Evolutionary conservation across 1,140 invertebrate genomes (phyloP).

Genomic region (Formica exsecta): DNA sequence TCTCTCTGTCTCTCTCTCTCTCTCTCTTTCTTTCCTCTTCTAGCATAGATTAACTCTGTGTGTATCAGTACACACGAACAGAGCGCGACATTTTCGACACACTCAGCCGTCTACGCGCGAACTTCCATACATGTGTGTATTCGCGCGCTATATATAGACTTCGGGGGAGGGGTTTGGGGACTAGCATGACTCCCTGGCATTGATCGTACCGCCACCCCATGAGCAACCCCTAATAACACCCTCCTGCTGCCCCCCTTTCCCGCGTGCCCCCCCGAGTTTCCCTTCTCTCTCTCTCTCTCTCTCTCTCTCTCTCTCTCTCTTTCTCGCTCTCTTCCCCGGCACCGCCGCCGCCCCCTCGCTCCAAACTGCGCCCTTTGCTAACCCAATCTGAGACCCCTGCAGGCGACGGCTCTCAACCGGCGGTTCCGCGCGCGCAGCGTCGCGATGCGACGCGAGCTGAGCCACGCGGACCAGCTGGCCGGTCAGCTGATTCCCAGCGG

Average conservation of each 20-base stretch:
- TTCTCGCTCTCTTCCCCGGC: constrained; percentile 38
- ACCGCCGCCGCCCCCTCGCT: constrained; percentile 75
- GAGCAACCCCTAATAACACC: constrained; percentile 85
- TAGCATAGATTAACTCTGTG: constrained; percentile 22
- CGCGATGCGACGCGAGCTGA: constrained; percentile 14
- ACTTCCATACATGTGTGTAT: constrained; percentile 54
- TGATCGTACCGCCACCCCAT: constrained; percentile 85
- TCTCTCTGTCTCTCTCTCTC: background rate
- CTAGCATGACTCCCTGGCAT: constrained; percentile 84
- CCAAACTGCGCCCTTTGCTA: constrained; percentile 82
- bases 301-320: background rate
- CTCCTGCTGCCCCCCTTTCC: constrained; percentile 70
- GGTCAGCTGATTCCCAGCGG: constrained; percentile 83
- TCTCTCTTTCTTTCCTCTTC: background rate
- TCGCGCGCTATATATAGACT: constrained; percentile 73
- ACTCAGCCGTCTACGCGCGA: constrained; percentile 24
- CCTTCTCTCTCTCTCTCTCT: constrained; percentile 10
- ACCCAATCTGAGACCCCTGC: constrained; percentile 83
- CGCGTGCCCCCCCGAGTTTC: constrained; percentile 25
- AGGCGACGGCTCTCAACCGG: constrained; percentile 81
- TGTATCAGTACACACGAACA: background rate
- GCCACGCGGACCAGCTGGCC: constrained; percentile 80
- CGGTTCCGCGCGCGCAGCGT: constrained; percentile 50
- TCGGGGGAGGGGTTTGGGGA: constrained; percentile 70
- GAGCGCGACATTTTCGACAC: constrained; percentile 37